Conservation (phyloP, 2,113 vertebrate genomes). For the Aphelocoma coerulescens region DNA sequence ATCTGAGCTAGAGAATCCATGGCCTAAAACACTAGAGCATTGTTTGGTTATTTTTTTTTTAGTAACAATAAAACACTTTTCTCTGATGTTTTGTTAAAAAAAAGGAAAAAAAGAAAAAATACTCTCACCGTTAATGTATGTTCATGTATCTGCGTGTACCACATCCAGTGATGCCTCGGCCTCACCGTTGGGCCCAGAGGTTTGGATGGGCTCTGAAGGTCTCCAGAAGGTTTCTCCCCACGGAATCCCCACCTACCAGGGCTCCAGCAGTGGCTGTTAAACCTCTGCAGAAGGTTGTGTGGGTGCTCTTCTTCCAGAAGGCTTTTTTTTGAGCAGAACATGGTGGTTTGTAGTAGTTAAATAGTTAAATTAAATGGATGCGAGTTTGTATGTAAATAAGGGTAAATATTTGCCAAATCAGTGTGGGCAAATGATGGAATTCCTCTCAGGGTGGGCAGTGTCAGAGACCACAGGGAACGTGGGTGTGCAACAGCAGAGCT, state of each 20-base stretch:
- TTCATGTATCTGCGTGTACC: background rate
- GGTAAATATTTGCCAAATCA: background rate
- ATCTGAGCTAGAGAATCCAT: constrained; percentile 8
- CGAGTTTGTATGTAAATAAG: background rate
- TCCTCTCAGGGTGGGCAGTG: background rate
- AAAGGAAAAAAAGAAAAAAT: background rate
- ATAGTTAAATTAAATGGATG: background rate
- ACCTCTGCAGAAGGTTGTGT: background rate
- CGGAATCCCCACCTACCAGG: rapidly evolving
- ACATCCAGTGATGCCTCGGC: background rate
- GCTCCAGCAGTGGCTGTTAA: background rate
- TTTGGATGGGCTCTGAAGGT: background rate
- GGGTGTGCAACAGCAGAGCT: rapidly evolving
- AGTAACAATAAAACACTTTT: constrained; percentile 61
- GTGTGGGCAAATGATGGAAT: background rate
- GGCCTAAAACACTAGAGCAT: constrained; percentile 44
- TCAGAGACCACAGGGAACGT: rapidly evolving
- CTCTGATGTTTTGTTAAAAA: constrained; percentile 48
- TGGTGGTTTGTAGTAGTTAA: background rate
- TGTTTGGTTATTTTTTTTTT: constrained; percentile 16
- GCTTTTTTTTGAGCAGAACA: rapidly evolving
- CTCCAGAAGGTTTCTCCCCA: background rate
- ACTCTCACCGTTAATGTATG: background rate
- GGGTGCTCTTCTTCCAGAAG: background rate
- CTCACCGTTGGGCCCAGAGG: rapidly evolving